Evolutionary conservation across 2,888 invertebrate species (phyloP), one percentile per base, ranked within the genome.

Genomic region (Antheraea yamamai): DNA sequence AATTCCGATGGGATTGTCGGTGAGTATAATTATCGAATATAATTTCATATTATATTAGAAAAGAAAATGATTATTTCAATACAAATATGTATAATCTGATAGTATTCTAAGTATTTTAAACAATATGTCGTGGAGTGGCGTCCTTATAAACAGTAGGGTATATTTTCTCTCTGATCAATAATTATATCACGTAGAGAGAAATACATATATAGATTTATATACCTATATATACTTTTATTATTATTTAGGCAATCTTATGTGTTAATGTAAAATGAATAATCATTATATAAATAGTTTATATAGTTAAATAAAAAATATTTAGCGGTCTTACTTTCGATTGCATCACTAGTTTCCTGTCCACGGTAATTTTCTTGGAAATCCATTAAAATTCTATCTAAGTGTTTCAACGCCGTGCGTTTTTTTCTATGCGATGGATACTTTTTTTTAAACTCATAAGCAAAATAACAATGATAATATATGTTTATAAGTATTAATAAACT

Each of bases 311-410:
- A 58, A 58, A 20, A 7, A n/a, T 58, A 47, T 47, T n/a, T 58
- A 58, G 8, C n/a, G 7, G 20, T 8, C 23, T 61, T 23, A 66
- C 64, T 30, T 66, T 66, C 39, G 20, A 70, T 39, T 70, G 70
- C 70, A 39, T 3, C 16, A 39, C 70, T 39, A 20, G 70, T 39
- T 39, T 70, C 39, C 70, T 39, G 68, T 68, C 2, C 18, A 70
- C 70, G 39, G n/a, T 70, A n/a, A 39, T 39, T 1, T 70, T 70
- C 70, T 39, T 70, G 70, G 39, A 70, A 70, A 12, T 39, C 10
- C n/a, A 70, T 70, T 70, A 39, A 70, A 70, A 70, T 70, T 70
- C 70, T 35, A 68, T 7, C 4, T 30, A 23, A n/a, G 70, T n/a
- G 23, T 61, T n/a, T 26, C 16, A 70, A 12, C 39, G 39, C 6